Evolutionary conservation across 2,113 vertebrate species (phyloP), one percentile per base, ranked within the genome.

Genomic region (Oncorhynchus masou): DNA sequence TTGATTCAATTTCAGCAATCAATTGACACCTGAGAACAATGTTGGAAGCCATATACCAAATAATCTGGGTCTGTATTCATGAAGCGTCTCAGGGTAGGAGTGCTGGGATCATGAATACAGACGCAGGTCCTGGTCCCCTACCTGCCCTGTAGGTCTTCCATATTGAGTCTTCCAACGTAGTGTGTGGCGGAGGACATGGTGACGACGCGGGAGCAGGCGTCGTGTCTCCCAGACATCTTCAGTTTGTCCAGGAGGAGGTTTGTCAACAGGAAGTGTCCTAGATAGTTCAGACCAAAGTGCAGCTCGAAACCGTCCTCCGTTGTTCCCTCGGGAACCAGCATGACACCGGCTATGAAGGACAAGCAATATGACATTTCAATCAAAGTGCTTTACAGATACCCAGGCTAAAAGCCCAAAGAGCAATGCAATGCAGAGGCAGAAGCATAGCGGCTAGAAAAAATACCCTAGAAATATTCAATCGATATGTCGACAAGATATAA

Each of bases 221-320:
- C 91, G 0, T 66, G 86, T 3, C 51, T 71, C 0, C 95, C 96
- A 0, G 95, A 94, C 64, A 11, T 85, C 85, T 85, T 89, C 87
- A 98, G 88, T 0, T 49, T 31, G 69, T 94, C 95, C 85, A 98
- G 89, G 72, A 98, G 95, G 66, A 97, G 95, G 81, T 91, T 90
- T 76, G 96, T 97, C 70, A 98, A 79, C 84, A 97, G 83, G 90
- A 98, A 99, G 91, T 97, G 97, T 1, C 96, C 94, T 70, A 98
- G 89, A 87, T 95, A 97, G 90, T 98, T 99, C 64, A 98, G 54
- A 2, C 90, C 94, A 0, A 97, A 94, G 74, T 98, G 97, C 65
- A 95, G 88, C 81, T 99, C 97, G 24, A 96, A 96, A 0, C 96
- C 96, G 4, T 99, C 96, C 66, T 84, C 73, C 0, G 96, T 98